Evolutionary conservation across 2,113 vertebrate genomes (phyloP).

Genomic region (Leptosomus discolor): DNA sequence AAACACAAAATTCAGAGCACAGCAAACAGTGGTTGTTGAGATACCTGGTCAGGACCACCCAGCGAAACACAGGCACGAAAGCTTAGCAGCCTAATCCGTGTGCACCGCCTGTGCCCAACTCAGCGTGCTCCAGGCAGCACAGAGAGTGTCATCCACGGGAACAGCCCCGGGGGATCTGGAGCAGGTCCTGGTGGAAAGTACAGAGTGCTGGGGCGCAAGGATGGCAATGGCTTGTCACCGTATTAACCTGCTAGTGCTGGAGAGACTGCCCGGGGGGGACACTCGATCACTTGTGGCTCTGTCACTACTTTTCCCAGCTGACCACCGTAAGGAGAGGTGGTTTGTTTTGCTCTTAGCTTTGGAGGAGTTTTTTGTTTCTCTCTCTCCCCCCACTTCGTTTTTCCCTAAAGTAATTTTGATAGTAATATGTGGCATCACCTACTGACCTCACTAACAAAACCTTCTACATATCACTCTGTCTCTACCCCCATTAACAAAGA

Average conservation of each 20-base stretch:
- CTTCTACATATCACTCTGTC: background rate
- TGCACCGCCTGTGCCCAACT: background rate
- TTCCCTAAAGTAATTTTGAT: background rate
- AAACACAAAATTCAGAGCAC: background rate
- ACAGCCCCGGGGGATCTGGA: background rate
- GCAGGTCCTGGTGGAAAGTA: background rate
- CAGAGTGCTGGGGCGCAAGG: background rate
- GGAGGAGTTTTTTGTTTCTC: background rate
- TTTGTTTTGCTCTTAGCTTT: background rate
- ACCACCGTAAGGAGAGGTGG: background rate
- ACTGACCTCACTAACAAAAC: background rate
- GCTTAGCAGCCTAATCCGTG: background rate
- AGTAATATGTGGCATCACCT: background rate
- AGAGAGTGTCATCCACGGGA: background rate
- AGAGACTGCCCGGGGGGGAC: background rate
- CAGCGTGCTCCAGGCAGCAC: background rate
- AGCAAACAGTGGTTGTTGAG: background rate
- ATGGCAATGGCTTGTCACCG: fast-evolving
- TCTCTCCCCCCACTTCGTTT: background rate
- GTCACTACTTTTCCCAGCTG: background rate
- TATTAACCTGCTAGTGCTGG: background rate
- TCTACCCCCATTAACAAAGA: background rate
- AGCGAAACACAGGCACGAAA: background rate
- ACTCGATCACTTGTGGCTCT: background rate
- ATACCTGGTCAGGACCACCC: background rate